phyloP scores from a whole-genome alignment of 2,888 invertebrate genomes.

The Prosapia bicincta region DNA sequence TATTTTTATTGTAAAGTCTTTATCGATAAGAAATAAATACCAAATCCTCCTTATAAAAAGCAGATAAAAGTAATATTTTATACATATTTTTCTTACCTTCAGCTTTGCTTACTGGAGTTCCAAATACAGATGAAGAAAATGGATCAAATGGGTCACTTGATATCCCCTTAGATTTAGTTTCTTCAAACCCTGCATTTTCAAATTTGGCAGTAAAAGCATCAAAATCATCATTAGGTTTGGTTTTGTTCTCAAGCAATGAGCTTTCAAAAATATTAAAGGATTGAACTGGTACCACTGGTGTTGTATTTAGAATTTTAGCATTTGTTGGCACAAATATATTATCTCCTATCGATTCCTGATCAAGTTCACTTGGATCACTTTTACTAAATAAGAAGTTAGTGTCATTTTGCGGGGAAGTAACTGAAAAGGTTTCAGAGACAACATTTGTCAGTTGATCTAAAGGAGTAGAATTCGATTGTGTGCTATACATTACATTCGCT shows the following conservation, averaged over 20 bases:
- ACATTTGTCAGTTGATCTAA: not conserved
- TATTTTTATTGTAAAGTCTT: too few species aligned
- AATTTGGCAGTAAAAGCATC: constrained; percentile 90
- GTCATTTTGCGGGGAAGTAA: not conserved
- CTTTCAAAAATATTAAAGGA: constrained; percentile 30
- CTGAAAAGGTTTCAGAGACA: not conserved
- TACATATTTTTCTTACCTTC: not conserved
- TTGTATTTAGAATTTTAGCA: not conserved
- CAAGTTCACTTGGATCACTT: not conserved
- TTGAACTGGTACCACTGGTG: constrained; percentile 14
- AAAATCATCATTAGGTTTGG: constrained; percentile 59
- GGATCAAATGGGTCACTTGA: constrained; percentile 51
- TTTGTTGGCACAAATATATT: constrained; percentile 10
- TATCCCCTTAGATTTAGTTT: constrained; percentile 7
- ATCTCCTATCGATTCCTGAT: not conserved
- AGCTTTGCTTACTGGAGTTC: not conserved
- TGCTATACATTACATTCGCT: not conserved
- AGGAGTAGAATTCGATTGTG: not conserved
- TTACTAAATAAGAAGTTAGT: not conserved
- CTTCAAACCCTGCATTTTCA: constrained; percentile 61
- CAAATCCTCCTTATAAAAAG: too few species aligned
- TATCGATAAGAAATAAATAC: too few species aligned
- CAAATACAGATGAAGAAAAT: constrained; percentile 20
- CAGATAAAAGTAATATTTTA: too few species aligned
- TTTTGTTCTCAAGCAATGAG: not conserved